Conservation (phyloP, 2,797 vertebrate genomes). For the Alfaro cultratus region DNA sequence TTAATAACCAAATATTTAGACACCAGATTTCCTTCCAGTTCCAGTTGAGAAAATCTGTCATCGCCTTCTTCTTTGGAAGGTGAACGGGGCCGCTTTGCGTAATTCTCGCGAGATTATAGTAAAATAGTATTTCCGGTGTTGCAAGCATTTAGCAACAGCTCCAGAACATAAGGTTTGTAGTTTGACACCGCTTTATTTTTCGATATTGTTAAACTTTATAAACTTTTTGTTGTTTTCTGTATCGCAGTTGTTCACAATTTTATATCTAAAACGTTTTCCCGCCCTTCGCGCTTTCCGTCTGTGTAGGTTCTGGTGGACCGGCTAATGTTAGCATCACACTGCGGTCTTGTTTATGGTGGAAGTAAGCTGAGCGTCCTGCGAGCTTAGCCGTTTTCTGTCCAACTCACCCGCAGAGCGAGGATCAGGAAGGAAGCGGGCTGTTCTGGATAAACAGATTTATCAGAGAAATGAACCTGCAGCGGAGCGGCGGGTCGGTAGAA, state of each 20-base stretch:
- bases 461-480: background rate
- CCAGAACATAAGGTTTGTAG: slow-evolving; percentile 70
- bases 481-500: background rate
- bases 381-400: slow-evolving; percentile 11
- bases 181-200: slow-evolving; percentile 9
- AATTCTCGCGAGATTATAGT: slow-evolving; percentile 61
- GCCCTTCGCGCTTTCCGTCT: no score
- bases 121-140: slow-evolving; percentile 67
- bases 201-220: fast-evolving
- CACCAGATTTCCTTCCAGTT: no score
- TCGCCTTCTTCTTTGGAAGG: background rate
- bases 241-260: fast-evolving
- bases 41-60: background rate
- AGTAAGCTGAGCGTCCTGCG: background rate
- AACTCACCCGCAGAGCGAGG: slow-evolving; percentile 2
- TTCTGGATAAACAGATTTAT: background rate
- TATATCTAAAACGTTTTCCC: background rate
- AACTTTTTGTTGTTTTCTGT: fast-evolving
- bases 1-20: no score
- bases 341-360: slow-evolving; percentile 49
- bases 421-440: background rate
- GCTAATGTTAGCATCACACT: slow-evolving; percentile 64
- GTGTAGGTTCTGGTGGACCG: slow-evolving; percentile 25
- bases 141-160: slow-evolving; percentile 54
- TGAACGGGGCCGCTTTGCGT: background rate